Conservation (phyloP, 1,140 invertebrate species). For the Drosophila lacteicornis region DNA sequence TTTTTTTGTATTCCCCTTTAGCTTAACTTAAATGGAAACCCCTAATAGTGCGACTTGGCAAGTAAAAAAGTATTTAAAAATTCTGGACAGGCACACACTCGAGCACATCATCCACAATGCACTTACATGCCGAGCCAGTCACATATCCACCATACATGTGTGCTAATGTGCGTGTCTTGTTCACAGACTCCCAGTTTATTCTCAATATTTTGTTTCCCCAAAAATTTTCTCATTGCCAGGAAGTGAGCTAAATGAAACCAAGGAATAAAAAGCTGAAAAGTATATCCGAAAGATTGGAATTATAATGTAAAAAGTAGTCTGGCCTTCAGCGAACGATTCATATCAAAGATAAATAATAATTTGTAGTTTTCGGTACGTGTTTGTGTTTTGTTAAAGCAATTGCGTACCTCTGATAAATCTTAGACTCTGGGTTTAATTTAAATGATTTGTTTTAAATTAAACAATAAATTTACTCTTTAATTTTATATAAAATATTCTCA, state of each 20-base stretch:
- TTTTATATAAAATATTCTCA: neutral
- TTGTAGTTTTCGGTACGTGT: too few species aligned
- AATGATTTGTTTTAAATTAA: too few species aligned
- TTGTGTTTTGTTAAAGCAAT: too few species aligned
- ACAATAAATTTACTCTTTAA: too few species aligned
- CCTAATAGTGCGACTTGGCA: constrained; percentile 71
- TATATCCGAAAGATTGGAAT: neutral
- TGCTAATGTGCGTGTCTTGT: constrained; percentile 21
- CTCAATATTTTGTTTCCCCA: constrained; percentile 76
- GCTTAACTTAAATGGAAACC: constrained; percentile 49
- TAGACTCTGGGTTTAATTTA: too few species aligned
- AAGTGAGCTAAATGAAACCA: constrained; percentile 19
- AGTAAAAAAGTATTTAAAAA: constrained; percentile 68
- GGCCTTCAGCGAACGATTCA: neutral
- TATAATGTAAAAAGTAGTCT: too few species aligned
- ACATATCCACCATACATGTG: constrained; percentile 10
- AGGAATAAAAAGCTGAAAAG: neutral
- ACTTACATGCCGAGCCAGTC: constrained; percentile 52
- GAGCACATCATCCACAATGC: constrained; percentile 22
- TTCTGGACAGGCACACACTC: constrained; percentile 43
- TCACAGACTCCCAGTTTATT: constrained; percentile 57
- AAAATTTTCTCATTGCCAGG: constrained; percentile 46
- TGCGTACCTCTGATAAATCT: too few species aligned
- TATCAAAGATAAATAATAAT: neutral
- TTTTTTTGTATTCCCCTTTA: constrained; percentile 21